Evolutionary conservation across 2,797 vertebrate species (phyloP), one percentile per base, ranked within the genome.

Genomic region (Sus cebifrons): DNA sequence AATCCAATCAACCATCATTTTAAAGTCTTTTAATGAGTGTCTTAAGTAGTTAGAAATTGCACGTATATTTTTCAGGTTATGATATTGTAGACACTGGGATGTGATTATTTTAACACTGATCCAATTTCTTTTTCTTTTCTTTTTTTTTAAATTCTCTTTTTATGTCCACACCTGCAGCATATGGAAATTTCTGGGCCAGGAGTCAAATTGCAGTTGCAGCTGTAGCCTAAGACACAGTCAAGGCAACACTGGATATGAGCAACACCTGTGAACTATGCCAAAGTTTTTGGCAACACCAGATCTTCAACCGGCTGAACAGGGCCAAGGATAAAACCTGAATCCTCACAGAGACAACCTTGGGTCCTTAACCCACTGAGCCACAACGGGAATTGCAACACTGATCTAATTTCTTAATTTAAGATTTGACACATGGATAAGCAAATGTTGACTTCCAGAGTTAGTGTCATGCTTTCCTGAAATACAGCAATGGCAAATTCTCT

Each of bases 351-450:
- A 44, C 44, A 44, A 44, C 44, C 44, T 44, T 44, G 44, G 44
- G 44, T 44, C 44, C 44, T 44, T 44, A 44, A 44, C 44, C 44
- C 44, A 44, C 44, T 44, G 44, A 44, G 44, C 44, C 44, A 44
- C 9, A 44, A 44, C 9, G 5, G 44, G 44, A 44, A 44, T 9
- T 44, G 44, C 44, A 92, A 92, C 7, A 70, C 2, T 52, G 56
- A 89, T 40, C 36, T 92, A 58, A 79, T 71, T 74, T 92, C 60
- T 88, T 82, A 40, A 67, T 92, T 90, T 95, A 64, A 68, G 17
- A 52, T 92, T 86, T 60, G 36, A 64, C 64, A 65, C 23, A 40
- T 32, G 23, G 52, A 18, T 83, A 73, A 18, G 27, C n/a, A 85
- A 92, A 29, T 8, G 14, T 73, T 77, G 64, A n/a, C 92, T 71